Conservation (phyloP, 2,888 invertebrate species). For the Apamea sordens region DNA sequence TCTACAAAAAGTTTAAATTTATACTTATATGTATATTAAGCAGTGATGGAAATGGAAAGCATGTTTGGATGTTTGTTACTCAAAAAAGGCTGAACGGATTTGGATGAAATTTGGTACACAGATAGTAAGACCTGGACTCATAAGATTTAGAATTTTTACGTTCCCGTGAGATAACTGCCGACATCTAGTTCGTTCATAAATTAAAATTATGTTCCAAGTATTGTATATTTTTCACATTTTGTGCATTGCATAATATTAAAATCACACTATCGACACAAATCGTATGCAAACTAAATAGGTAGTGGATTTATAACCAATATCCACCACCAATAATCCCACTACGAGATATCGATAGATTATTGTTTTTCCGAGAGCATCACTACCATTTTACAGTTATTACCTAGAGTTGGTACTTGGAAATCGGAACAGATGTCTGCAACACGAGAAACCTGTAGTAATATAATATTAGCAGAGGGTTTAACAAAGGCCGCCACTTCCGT, state of each 20-base stretch:
- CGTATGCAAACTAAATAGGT: background rate
- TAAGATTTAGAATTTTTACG: no score
- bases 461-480: conserved; percentile 4
- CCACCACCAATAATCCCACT: background rate
- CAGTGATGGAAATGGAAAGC: background rate
- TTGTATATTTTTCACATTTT: background rate
- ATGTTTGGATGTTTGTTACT: no score
- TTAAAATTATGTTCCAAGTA: background rate
- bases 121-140: no score
- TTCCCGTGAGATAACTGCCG: no score
- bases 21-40: background rate
- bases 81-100: no score
- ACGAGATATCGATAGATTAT: conserved; percentile 8
- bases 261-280: background rate
- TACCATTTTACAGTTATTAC: conserved; percentile 54
- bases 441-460: conserved; percentile 38
- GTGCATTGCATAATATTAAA: background rate
- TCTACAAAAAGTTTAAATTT: background rate
- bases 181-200: background rate
- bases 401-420: conserved; percentile 43
- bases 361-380: conserved; percentile 30
- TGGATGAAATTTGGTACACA: no score
- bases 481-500: background rate
- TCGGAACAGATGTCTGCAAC: conserved; percentile 45
- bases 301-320: background rate